These are phyloP conservation scores for Trachelus stipa DNA, from an alignment of 2,888 invertebrate genomes.

Conservation along the genomic window DNA sequence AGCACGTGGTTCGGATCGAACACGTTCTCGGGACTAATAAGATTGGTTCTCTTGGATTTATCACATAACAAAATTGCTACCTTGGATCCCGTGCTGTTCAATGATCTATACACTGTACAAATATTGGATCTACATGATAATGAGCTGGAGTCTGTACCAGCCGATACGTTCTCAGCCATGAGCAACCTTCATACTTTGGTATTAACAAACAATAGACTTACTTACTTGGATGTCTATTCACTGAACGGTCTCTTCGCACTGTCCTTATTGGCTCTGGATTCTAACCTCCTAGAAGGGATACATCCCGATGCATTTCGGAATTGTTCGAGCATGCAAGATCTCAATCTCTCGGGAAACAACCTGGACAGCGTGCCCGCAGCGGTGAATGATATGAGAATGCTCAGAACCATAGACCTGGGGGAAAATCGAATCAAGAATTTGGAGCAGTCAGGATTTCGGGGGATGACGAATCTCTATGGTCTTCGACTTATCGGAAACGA, in stretches of 20 bases:
- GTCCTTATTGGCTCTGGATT: conserved; percentile 83
- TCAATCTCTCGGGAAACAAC: conserved; percentile 86
- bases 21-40: conserved; percentile 85
- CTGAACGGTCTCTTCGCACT: conserved; percentile 86
- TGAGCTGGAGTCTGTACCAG: conserved; percentile 80
- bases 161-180: conserved; percentile 87
- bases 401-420: conserved; percentile 87
- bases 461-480: conserved; percentile 85
- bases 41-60: conserved; percentile 84
- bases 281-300: conserved; percentile 82
- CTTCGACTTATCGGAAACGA: conserved; percentile 87
- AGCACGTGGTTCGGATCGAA: conserved; percentile 85
- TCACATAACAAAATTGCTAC: conserved; percentile 83
- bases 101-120: conserved; percentile 85
- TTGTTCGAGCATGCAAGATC: conserved; percentile 85
- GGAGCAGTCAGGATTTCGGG: conserved; percentile 82
- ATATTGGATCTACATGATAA: conserved; percentile 86
- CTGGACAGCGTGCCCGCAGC: conserved; percentile 82
- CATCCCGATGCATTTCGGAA: conserved; percentile 87
- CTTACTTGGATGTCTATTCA: conserved; percentile 82
- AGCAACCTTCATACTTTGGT: conserved; percentile 88
- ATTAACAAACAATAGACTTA: conserved; percentile 84
- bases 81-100: conserved; percentile 82
- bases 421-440: conserved; percentile 85
- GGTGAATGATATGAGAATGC: conserved; percentile 80